phyloP scores from a whole-genome alignment of 2,797 vertebrate genomes.

The Stomatorhinus walkeri region DNA sequence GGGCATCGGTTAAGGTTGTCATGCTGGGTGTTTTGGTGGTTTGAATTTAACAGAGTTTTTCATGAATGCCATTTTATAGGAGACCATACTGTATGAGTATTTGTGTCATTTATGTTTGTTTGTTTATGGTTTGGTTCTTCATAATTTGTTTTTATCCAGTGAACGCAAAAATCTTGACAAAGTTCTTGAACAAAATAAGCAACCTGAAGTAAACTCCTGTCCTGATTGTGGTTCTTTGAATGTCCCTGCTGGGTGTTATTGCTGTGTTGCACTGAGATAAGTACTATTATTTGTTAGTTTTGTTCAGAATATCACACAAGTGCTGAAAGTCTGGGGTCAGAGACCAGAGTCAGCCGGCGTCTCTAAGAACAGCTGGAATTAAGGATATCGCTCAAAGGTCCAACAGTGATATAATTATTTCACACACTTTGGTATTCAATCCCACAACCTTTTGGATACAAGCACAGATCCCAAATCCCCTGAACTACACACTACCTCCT shows the following conservation, averaged over 20 bases:
- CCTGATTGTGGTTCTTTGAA: not conserved
- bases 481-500: not conserved
- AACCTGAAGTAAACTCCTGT: not conserved
- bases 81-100: not conserved
- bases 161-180: not conserved
- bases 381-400: not conserved
- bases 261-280: not conserved
- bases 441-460: not conserved
- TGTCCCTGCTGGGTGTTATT: not conserved
- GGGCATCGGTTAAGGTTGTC: not conserved
- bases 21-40: not conserved
- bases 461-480: not conserved
- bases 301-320: not conserved
- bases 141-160: not conserved
- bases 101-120: not conserved
- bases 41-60: not conserved
- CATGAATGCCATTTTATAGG: not conserved
- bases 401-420: not conserved
- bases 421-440: not conserved
- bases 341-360: not conserved
- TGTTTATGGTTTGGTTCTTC: not conserved
- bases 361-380: not conserved
- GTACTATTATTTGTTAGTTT: not conserved
- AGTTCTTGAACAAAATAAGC: not conserved
- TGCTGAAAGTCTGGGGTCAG: not conserved